phyloP scores from a whole-genome alignment of 1,140 invertebrate genomes.

The Psilanteris sp. region DNA sequence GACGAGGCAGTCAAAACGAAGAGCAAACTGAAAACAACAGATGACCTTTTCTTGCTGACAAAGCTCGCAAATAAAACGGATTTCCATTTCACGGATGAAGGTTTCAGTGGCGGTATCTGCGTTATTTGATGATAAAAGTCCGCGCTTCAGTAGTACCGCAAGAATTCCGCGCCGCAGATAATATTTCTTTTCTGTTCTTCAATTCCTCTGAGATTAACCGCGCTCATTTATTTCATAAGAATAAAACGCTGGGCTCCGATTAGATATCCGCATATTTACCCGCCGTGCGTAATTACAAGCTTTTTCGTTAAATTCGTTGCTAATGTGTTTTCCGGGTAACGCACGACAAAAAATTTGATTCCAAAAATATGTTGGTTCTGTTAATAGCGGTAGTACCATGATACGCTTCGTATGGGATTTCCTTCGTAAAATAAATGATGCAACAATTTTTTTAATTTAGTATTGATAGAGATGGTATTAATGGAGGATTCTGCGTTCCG shows the following conservation, averaged over 20 bases:
- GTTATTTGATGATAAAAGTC: conserved; percentile 61
- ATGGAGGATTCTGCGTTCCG: too few relatives aligned
- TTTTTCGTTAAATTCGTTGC: conserved; percentile 51
- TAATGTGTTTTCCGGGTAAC: conserved; percentile 48
- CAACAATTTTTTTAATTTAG: too few relatives aligned
- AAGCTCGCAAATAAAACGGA: conserved; percentile 60
- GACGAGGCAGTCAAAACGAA: not conserved
- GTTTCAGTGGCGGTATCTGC: conserved; percentile 35
- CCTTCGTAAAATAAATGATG: too few relatives aligned
- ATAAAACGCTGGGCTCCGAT: conserved; percentile 60
- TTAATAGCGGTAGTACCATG: not conserved
- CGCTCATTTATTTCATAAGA: conserved; percentile 65
- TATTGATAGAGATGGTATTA: too few relatives aligned
- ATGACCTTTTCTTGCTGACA: conserved; percentile 48
- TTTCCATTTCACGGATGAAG: conserved; percentile 49
- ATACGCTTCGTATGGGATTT: too few relatives aligned
- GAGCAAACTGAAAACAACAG: conserved; percentile 26
- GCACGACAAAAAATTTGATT: conserved; percentile 28
- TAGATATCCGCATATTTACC: conserved; percentile 65
- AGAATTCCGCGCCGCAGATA: conserved; percentile 59
- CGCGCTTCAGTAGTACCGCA: conserved; percentile 59
- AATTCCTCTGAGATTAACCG: conserved; percentile 64
- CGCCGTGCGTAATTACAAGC: conserved; percentile 52
- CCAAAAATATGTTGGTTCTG: conserved; percentile 1
- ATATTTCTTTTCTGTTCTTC: conserved; percentile 63